Evolutionary conservation across 1,140 invertebrate species (phyloP).

Genomic region (Adoxophyes honmai): DNA sequence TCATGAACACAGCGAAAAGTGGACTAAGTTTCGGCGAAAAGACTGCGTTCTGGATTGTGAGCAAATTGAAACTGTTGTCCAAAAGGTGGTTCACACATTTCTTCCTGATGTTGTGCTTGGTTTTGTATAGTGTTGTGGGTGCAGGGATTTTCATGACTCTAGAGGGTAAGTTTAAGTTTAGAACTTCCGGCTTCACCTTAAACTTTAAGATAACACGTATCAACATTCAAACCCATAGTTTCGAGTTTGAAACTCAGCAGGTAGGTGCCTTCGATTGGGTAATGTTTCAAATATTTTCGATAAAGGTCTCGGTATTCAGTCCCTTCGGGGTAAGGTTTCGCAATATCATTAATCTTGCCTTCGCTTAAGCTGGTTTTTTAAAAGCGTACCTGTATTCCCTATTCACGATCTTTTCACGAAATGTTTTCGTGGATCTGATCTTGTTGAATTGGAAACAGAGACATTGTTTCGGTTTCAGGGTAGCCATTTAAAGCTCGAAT

Average conservation of each 20-base stretch:
- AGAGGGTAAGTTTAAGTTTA: conserved; percentile 79
- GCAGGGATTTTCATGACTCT: conserved; percentile 86
- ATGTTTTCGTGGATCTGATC: too few relatives aligned
- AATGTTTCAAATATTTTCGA: too few relatives aligned
- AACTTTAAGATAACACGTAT: too few relatives aligned
- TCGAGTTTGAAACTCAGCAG: too few relatives aligned
- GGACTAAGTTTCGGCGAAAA: conserved; percentile 90
- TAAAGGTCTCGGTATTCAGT: background rate
- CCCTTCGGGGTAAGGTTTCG: background rate
- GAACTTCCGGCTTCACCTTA: too few relatives aligned
- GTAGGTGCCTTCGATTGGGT: too few relatives aligned
- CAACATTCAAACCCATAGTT: too few relatives aligned
- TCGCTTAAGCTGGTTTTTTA: background rate
- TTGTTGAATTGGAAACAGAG: too few relatives aligned
- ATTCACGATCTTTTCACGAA: too few relatives aligned
- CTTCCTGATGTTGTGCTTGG: conserved; percentile 87
- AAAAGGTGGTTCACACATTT: conserved; percentile 93
- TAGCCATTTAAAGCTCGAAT: too few relatives aligned
- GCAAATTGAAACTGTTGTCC: conserved; percentile 86
- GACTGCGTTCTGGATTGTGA: conserved; percentile 86
- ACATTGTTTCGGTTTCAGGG: too few relatives aligned
- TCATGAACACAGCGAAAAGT: conserved; percentile 83
- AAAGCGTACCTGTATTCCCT: too few relatives aligned
- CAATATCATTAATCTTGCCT: conserved; percentile 9
- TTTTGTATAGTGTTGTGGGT: conserved; percentile 87